phyloP scores from a whole-genome alignment of 2,113 vertebrate genomes.

The Corvus cornix region DNA sequence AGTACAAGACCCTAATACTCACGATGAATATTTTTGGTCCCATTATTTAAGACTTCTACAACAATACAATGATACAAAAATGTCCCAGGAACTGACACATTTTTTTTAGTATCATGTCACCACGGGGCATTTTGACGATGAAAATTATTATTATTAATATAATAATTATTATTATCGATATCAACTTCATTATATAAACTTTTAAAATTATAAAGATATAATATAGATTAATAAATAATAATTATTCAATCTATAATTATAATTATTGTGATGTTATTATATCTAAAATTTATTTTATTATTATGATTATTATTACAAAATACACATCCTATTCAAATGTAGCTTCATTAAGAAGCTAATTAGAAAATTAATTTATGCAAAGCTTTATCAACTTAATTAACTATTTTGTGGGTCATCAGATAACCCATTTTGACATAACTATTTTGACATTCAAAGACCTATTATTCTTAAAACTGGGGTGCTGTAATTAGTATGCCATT shows the following conservation, averaged over 20 bases:
- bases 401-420: slow-evolving; percentile 38
- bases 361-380: slow-evolving; percentile 28
- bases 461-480: slow-evolving; percentile 19
- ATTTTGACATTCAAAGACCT: slow-evolving; percentile 28
- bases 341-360: slow-evolving; percentile 36
- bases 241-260: too few relatives aligned
- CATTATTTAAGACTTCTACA: not conserved
- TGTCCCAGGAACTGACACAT: not conserved
- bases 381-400: slow-evolving; percentile 43
- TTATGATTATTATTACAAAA: not conserved
- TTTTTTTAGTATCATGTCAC: not conserved
- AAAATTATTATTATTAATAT: not conserved
- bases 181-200: not conserved
- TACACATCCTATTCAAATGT: not conserved
- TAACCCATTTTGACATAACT: slow-evolving; percentile 5
- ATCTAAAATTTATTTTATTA: not conserved
- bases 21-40: not conserved
- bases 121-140: not conserved
- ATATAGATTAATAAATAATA: not conserved
- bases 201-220: not conserved
- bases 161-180: not conserved
- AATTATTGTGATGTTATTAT: not conserved
- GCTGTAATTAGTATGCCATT: not conserved
- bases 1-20: not conserved
- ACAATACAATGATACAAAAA: not conserved